Percentiles rank a stretch among this genome's conserved stretches.
Evolutionary conservation across 2,113 vertebrate species (phyloP).

Genomic region (Melanerpes aurifrons): DNA sequence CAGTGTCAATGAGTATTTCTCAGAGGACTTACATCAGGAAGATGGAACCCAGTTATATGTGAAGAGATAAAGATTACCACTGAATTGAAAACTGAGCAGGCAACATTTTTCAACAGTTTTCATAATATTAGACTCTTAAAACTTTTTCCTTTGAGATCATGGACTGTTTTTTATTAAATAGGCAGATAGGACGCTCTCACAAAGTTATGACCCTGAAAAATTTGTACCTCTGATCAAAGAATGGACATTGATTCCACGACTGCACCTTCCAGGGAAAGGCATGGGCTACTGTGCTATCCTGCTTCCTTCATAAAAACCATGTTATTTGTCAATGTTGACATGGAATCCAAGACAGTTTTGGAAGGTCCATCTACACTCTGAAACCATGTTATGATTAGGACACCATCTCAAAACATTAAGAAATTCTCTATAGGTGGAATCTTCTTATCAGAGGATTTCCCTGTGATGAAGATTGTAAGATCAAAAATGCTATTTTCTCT

Average conservation of each 20-base stretch:
- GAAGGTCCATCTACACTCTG: fast-evolving
- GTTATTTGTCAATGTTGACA: background rate
- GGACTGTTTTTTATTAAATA: background rate
- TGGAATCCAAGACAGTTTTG: background rate
- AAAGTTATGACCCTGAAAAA: background rate
- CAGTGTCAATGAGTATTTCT: background rate
- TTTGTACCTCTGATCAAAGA: no score
- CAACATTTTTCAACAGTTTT: background rate
- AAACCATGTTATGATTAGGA: background rate
- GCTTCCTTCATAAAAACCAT: background rate
- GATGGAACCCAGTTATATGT: background rate
- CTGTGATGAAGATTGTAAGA: background rate
- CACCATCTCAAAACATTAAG: background rate
- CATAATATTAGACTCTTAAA: background rate
- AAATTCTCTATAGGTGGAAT: background rate
- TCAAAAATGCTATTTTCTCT: background rate
- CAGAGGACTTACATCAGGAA: background rate
- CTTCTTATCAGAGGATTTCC: background rate
- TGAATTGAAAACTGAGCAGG: background rate
- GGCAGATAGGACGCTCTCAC: background rate
- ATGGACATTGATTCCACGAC: no score
- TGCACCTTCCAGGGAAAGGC: background rate
- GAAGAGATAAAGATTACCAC: background rate
- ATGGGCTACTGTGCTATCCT: background rate
- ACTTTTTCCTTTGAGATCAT: fast-evolving